Evolutionary conservation across 2,797 vertebrate species (phyloP), one percentile per base, ranked within the genome.

Genomic region (Hyperoplus lanceolatus): DNA sequence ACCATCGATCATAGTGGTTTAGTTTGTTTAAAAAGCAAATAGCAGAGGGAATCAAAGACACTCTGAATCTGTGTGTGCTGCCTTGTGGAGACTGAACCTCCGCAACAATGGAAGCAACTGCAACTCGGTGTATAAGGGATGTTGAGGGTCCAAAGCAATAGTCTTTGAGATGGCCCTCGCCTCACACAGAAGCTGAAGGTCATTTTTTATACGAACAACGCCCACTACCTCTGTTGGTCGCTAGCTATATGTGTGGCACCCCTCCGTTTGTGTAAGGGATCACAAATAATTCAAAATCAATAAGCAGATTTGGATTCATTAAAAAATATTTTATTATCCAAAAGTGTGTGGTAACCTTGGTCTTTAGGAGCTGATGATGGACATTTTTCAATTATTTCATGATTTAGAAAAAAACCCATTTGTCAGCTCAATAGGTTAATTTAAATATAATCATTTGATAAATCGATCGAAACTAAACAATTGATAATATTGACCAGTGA

Each of bases 171-270:
- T 51, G 45, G 10, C 15, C 41, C 14, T 77, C n/a, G 53, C 18
- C 64, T 38, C 54, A 48, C 51, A 36, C 45, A 68, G 38, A 21
- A 42, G 18, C 63, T 74, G 46, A 45, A 57, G 14, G 41, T 51
- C 14, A 1, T 46, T 56, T 29, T 29, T 29, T 29, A 3, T 29
- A 29, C 29, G 29, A 29, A 29, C 29, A 29, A 29, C 29, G 29
- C 29, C 29, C 29, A 29, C 29, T 29, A 29, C 29, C 29, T 29
- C 29, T 29, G 29, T 29, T 29, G 29, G 29, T 29, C 29, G 29
- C 29, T 29, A 29, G 29, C 29, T 29, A 3, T 29, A 29, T 29
- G 29, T 29, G 29, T 29, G 29, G 29, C 29, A 29, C 45, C 16
- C 49, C 16, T 50, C 1, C 29, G 21, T 48, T 73, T 71, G 43